Evolutionary conservation across 2,888 invertebrate species (phyloP).

Genomic region (Leucoptera coffeella): DNA sequence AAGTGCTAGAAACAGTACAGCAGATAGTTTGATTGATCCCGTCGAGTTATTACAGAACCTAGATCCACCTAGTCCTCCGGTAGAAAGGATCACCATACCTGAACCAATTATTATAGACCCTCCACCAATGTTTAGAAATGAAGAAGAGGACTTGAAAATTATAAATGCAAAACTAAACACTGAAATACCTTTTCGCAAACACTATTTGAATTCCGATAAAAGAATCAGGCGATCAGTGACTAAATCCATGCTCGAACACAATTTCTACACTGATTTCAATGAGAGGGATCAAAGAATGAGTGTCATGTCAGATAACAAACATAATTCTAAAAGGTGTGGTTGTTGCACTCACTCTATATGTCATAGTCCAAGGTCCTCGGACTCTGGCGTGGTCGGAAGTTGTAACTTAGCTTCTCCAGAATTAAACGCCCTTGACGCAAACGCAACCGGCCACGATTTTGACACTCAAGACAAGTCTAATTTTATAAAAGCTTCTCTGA

Average conservation of each 20-base stretch:
- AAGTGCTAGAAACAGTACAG: conserved; percentile 20
- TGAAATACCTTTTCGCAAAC: conserved; percentile 39
- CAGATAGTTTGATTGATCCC: too few species aligned
- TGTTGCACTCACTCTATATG: conserved; percentile 58
- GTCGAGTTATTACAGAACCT: conserved; percentile 10
- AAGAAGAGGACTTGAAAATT: conserved; percentile 31
- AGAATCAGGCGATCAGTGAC: conserved; percentile 40
- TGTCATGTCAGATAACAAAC: conserved; percentile 34
- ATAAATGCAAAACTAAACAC: conserved; percentile 34
- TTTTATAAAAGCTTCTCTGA: conserved; percentile 17
- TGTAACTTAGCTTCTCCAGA: conserved; percentile 69
- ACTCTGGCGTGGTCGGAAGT: conserved; percentile 82
- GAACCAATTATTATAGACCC: conserved; percentile 45
- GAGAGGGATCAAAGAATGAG: conserved; percentile 31
- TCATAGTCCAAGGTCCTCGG: conserved; percentile 69
- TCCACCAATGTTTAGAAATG: conserved; percentile 56
- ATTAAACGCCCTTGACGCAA: conserved; percentile 38
- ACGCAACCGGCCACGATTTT: conserved; percentile 23
- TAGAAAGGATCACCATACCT: conserved; percentile 4
- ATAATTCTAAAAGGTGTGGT: conserved; percentile 37
- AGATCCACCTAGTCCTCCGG: conserved; percentile 14
- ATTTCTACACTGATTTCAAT: conserved; percentile 20
- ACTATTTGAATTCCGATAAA: conserved; percentile 58
- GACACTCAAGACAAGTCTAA: conserved; percentile 29
- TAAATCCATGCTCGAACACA: conserved; percentile 38